Base-by-base conservation (phyloP, 2,888 invertebrate genomes). In the Harmothoe impar region DNA sequence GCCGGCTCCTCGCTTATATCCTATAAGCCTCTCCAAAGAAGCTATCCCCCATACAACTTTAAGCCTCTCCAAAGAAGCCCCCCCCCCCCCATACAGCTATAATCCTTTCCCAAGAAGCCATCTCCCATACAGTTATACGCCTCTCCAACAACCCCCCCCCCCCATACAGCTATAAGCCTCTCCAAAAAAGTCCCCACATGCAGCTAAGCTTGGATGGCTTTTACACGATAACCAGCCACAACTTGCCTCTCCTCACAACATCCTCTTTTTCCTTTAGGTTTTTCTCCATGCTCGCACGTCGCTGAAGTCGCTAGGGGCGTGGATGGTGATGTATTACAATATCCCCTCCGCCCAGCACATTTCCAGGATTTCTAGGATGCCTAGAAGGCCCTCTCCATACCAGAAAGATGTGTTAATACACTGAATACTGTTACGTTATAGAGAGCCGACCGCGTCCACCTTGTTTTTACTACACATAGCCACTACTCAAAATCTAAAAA, bases 401-500 rank as follows among this genome's bases (percentile, higher is more conserved):
- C 72, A 15, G 25, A 72, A 72, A 72, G 72, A 72, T 72, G 72
- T 72, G 72, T 72, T 72, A 72, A 72, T 72, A 72, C 25, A 29
- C 72, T 15, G 72, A 72, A 25, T 72, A 72, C 72, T 29, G 72
- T 72, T 72, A 72, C 72, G 25, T 72, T 72, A 72, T 72, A 15
- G 72, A 29, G 72, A n/a, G 72, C 29, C 62, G 20, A n/a, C 20
- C n/a, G n/a, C 62, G 62, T 20, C 62, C 3, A 20, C 62, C 3
- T 3, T 62, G 62, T 20, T 62, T 62, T 62, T 62, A n/a, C n/a
- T 62, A 62, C n/a, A n/a, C 23, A 62, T 62, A 62, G 15, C 15
- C 62, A 20, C 62, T 43, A 43, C 10, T 62, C 62, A 62, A 62
- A 62, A n/a, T 62, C 15, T n/a, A n/a, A 15, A 62, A 20, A 3